A percentile compares a stretch with the other conserved stretches of the same genome.
phyloP scores from a whole-genome alignment of 2,113 vertebrate genomes.

The Neotragus pygmaeus region DNA sequence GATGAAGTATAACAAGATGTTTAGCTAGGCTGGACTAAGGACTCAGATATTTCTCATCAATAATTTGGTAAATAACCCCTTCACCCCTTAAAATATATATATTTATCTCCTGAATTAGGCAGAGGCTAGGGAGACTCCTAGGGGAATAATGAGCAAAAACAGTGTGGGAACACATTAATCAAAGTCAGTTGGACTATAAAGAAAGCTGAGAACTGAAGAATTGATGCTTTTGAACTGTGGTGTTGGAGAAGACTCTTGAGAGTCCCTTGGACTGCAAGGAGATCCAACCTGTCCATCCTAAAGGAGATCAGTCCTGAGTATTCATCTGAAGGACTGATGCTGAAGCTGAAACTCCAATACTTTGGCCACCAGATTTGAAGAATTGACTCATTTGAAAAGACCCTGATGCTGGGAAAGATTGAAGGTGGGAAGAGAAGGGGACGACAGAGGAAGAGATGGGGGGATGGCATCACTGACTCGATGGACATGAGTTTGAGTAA shows the following conservation, averaged over 20 bases:
- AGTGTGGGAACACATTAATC: background rate
- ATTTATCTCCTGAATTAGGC: background rate
- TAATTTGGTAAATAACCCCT: background rate
- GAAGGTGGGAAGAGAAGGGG: background rate
- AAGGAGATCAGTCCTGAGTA: background rate
- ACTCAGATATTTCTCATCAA: background rate
- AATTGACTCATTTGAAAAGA: background rate
- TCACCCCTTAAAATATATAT: background rate
- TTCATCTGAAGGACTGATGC: background rate
- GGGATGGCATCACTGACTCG: background rate
- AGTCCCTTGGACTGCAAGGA: background rate
- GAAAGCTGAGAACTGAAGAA: background rate
- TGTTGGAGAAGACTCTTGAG: background rate
- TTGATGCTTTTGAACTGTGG: background rate
- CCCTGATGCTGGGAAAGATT: background rate
- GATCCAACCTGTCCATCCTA: background rate
- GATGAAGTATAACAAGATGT: background rate
- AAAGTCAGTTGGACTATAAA: background rate
- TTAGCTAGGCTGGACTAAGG: background rate
- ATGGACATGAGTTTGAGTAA: background rate
- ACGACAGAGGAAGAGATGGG: background rate
- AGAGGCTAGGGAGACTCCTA: background rate
- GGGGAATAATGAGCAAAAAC: background rate
- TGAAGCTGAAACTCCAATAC: background rate
- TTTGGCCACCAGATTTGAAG: background rate